Evolutionary conservation across 2,113 vertebrate species (phyloP).

Genomic region (Phyllostomus discolor): DNA sequence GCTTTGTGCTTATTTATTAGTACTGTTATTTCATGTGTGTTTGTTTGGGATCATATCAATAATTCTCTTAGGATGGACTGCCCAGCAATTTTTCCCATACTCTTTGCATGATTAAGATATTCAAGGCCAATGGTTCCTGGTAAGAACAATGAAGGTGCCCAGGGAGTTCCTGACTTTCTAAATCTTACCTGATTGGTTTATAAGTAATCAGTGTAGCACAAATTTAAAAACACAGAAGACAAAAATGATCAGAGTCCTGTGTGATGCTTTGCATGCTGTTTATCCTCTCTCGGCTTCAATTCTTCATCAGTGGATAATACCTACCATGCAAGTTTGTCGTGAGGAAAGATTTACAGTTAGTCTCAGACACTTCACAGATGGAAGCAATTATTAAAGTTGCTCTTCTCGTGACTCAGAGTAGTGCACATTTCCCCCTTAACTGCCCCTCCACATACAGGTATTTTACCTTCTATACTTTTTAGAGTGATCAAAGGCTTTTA

Average conservation of each 20-base stretch:
- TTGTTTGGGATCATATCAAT: not conserved
- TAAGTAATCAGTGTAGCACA: not conserved
- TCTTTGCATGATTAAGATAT: not conserved
- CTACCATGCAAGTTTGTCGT: not conserved
- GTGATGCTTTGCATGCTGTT: not conserved
- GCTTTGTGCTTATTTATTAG: not conserved
- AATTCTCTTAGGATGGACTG: not conserved
- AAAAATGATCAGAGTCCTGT: not conserved
- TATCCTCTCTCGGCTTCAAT: not conserved
- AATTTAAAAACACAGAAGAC: not conserved
- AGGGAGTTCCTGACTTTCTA: not conserved
- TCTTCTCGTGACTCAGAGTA: not conserved
- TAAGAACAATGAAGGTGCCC: not conserved
- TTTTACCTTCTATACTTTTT: conserved; percentile 3
- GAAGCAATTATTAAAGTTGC: not conserved
- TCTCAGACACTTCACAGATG: not conserved
- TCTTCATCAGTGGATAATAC: not conserved
- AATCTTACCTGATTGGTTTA: not conserved
- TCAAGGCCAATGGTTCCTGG: not conserved
- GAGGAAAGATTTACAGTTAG: not conserved
- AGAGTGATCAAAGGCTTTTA: not conserved
- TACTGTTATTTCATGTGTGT: not conserved
- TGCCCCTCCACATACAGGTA: not conserved
- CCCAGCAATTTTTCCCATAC: not conserved
- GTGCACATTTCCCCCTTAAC: not conserved